Percentiles rank a stretch among this genome's conserved stretches.
Evolutionary conservation across 2,888 invertebrate species (phyloP).

Genomic region (Epinotia bilunana): DNA sequence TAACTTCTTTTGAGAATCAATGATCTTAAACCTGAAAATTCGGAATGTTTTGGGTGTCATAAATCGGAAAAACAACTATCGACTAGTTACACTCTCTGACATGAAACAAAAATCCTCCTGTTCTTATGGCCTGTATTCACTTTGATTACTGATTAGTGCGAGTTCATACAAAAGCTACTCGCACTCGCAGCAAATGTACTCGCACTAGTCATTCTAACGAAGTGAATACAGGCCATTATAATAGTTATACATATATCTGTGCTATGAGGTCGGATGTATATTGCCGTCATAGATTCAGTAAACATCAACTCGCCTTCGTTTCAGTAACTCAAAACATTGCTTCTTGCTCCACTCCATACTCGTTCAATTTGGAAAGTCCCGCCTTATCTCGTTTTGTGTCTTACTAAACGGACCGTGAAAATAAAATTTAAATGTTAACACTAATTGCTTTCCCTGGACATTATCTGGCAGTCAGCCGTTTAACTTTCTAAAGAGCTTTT

Average conservation of each 20-base stretch:
- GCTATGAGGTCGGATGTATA: not conserved
- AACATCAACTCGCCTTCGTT: not conserved
- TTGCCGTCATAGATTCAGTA: not conserved
- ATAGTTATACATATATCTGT: not conserved
- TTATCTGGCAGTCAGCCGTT: constrained; percentile 18
- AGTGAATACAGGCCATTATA: too few relatives aligned
- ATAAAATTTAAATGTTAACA: constrained; percentile 40
- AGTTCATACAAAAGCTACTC: too few relatives aligned
- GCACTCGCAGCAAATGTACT: too few relatives aligned
- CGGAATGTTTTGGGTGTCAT: too few relatives aligned
- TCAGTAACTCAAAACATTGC: not conserved
- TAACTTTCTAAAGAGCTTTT: constrained; percentile 32
- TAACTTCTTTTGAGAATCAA: too few relatives aligned
- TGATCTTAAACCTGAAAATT: too few relatives aligned
- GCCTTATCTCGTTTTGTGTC: constrained; percentile 12
- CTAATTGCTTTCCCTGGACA: constrained; percentile 37
- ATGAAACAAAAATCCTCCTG: not conserved
- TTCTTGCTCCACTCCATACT: not conserved
- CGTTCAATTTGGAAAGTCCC: constrained; percentile 36
- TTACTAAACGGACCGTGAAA: constrained; percentile 31
- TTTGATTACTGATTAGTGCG: too few relatives aligned
- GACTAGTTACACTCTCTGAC: not conserved
- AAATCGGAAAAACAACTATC: too few relatives aligned
- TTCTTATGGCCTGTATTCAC: too few relatives aligned
- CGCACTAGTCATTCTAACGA: too few relatives aligned